Percentiles rank a stretch among this genome's conserved stretches.
These are phyloP conservation scores for Pammene fasciana DNA, from an alignment of 2,888 invertebrate species.

Conservation along the genomic window DNA sequence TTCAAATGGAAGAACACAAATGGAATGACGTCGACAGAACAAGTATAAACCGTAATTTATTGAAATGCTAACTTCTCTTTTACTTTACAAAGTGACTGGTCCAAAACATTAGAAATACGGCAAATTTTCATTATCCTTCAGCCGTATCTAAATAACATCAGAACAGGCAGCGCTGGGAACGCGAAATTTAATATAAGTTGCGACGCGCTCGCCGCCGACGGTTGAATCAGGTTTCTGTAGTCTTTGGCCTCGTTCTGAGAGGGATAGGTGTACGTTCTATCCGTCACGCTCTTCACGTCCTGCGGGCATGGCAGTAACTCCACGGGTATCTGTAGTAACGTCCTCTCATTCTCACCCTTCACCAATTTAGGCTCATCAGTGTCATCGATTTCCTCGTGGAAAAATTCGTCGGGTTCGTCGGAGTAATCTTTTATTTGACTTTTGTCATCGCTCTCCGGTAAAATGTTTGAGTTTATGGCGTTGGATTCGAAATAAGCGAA, in stretches of 20 bases:
- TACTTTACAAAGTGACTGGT: conserved; percentile 41
- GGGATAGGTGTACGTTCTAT: conserved; percentile 81
- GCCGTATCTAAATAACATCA: conserved; percentile 32
- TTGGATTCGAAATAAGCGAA: conserved; percentile 73
- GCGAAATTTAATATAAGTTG: conserved; percentile 34
- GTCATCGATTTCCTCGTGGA: conserved; percentile 73
- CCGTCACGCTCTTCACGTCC: conserved; percentile 85
- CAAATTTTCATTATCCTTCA: conserved; percentile 31
- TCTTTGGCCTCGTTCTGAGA: conserved; percentile 83
- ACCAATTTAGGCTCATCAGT: conserved; percentile 69
- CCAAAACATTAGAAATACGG: conserved; percentile 38
- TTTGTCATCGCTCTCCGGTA: conserved; percentile 67
- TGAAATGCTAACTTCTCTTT: conserved; percentile 36
- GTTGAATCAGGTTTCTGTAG: conserved; percentile 74
- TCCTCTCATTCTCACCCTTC: conserved; percentile 72
- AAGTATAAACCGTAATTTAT: conserved; percentile 38
- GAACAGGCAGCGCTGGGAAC: conserved; percentile 6
- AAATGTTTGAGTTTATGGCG: conserved; percentile 69
- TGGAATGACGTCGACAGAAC: conserved; percentile 29
- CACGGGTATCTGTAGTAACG: conserved; percentile 81
- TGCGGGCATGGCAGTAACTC: conserved; percentile 85
- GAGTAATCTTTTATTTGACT: conserved; percentile 67
- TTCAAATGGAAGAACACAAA: conserved; percentile 40
- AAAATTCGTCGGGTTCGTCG: conserved; percentile 68
- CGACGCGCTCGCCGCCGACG: conserved; percentile 53